A percentile compares a stretch with the other conserved stretches of the same genome.
Evolutionary conservation across 1,140 invertebrate species (phyloP).

Genomic region (Drosophila albomicans): DNA sequence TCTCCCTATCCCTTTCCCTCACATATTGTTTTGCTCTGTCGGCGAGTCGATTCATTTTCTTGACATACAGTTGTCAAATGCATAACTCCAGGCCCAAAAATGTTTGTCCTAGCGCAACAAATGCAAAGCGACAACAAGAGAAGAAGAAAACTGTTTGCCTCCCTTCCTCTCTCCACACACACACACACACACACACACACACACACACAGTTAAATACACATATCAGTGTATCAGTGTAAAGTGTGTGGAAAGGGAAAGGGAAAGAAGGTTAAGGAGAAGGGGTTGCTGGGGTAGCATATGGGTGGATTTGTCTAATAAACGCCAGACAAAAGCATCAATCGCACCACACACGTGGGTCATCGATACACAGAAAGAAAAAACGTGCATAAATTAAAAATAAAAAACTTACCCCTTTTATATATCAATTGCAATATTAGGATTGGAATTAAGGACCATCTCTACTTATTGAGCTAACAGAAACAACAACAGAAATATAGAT

Average conservation of each 20-base stretch:
- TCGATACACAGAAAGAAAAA: neutral
- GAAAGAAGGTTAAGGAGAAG: neutral
- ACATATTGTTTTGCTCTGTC: neutral
- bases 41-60: conserved; percentile 11
- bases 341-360: conserved; percentile 63
- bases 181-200: neutral
- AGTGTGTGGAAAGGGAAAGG: neutral
- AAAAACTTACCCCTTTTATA: too few relatives aligned
- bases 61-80: conserved; percentile 66
- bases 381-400: too few relatives aligned
- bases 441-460: too few relatives aligned
- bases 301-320: conserved; percentile 69
- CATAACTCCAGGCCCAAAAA: conserved; percentile 47
- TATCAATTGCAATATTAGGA: too few relatives aligned
- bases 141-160: conserved; percentile 19
- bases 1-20: neutral
- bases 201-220: too few relatives aligned
- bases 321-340: conserved; percentile 69
- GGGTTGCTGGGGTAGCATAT: conserved; percentile 51
- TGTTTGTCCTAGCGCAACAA: conserved; percentile 68
- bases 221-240: neutral
- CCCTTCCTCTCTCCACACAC: neutral
- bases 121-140: conserved; percentile 65
- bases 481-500: too few relatives aligned
- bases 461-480: too few relatives aligned